A percentile compares a stretch with the other conserved stretches of the same genome.
Conservation (phyloP, 2,113 vertebrate genomes). For the Opisthocomus hoazin region DNA sequence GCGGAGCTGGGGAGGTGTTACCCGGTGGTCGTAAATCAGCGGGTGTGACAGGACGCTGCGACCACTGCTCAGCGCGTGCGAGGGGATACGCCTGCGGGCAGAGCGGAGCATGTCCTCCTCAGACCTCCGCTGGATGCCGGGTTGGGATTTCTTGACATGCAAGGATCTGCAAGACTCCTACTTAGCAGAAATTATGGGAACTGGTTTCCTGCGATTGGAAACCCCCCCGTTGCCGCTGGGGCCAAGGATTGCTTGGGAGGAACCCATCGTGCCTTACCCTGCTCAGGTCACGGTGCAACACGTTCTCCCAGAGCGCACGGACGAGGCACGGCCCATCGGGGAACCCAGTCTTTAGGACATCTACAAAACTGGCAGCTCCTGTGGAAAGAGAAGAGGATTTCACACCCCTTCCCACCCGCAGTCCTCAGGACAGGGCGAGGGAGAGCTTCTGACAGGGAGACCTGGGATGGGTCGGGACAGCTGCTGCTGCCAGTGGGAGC, state of each 20-base stretch:
- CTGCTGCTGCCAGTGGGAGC: not conserved
- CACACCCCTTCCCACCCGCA: not conserved
- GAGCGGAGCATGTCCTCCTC: accelerated
- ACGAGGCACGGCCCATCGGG: not conserved
- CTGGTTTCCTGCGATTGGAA: not conserved
- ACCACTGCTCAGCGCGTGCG: not conserved
- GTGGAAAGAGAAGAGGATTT: not conserved
- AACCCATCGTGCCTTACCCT: accelerated
- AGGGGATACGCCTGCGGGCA: not conserved
- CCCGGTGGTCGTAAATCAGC: not conserved
- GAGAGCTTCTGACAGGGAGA: not conserved
- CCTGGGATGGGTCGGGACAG: no score
- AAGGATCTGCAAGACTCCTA: not conserved
- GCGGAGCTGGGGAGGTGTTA: not conserved
- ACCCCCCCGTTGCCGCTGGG: not conserved
- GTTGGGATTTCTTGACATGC: not conserved
- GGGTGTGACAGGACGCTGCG: not conserved
- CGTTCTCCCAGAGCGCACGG: not conserved
- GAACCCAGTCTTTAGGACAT: not conserved
- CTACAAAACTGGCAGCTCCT: not conserved
- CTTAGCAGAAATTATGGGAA: not conserved
- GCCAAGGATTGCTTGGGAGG: not conserved
- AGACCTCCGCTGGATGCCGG: not conserved
- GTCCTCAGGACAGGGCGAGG: not conserved
- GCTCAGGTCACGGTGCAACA: not conserved